phyloP scores from a whole-genome alignment of 2,888 invertebrate species.

The Noctua janthina region DNA sequence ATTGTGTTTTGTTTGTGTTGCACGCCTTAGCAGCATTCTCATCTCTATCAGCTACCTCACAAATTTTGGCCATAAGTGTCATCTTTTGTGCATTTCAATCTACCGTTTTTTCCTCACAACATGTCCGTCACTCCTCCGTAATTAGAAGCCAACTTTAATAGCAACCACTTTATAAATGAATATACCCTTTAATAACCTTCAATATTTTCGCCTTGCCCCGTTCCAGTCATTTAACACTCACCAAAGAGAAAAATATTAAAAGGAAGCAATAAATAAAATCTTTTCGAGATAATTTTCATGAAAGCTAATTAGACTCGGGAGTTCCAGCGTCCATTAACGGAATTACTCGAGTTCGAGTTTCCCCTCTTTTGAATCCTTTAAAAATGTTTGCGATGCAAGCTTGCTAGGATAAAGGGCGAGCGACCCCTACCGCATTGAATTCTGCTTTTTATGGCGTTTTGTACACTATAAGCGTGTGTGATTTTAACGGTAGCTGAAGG shows the following conservation, averaged over 20 bases:
- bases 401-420: slow-evolving; percentile 44
- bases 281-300: slow-evolving; percentile 66
- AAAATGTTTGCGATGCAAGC: slow-evolving; percentile 67
- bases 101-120: background rate
- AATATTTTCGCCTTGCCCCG: slow-evolving; percentile 2
- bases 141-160: background rate
- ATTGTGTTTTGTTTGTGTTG: no score
- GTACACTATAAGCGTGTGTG: slow-evolving; percentile 30
- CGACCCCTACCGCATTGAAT: slow-evolving; percentile 50
- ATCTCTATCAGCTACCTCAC: background rate
- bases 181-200: slow-evolving; percentile 1
- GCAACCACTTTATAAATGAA: background rate
- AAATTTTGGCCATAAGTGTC: background rate
- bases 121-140: background rate
- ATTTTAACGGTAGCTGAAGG: slow-evolving; percentile 41
- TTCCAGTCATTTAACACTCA: slow-evolving; percentile 34
- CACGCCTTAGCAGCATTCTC: background rate
- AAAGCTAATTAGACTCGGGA: slow-evolving; percentile 75
- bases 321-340: slow-evolving; percentile 77
- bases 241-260: slow-evolving; percentile 51
- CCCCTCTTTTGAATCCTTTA: slow-evolving; percentile 64
- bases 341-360: slow-evolving; percentile 68
- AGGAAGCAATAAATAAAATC: slow-evolving; percentile 68
- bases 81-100: no score
- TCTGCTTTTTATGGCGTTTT: slow-evolving; percentile 56